A percentile compares a stretch with the other conserved stretches of the same genome.
phyloP scores from a whole-genome alignment of 1,140 invertebrate genomes.

The Anastatus disparis region DNA sequence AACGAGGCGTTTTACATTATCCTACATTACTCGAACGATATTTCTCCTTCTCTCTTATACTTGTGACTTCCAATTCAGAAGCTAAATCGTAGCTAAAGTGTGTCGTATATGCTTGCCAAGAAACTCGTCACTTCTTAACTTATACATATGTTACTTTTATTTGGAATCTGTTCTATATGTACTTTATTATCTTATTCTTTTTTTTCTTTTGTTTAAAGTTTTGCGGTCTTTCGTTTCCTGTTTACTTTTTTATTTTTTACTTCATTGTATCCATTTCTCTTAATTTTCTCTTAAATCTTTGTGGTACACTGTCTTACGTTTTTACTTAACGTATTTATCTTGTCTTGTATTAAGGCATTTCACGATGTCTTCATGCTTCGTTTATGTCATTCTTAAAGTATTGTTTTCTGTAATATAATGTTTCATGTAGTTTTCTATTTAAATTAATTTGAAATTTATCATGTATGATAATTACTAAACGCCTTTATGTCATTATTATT shows the following conservation, averaged over 20 bases:
- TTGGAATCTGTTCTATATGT: too few species aligned
- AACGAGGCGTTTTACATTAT: too few species aligned
- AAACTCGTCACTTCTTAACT: too few species aligned
- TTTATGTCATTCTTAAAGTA: too few species aligned
- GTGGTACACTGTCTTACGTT: neutral
- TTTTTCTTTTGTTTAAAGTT: neutral
- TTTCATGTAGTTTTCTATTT: too few species aligned
- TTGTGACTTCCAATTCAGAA: slow-evolving; percentile 1
- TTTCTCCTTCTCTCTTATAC: neutral
- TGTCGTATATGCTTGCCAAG: slow-evolving; percentile 6
- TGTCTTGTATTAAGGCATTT: neutral
- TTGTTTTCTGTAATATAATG: too few species aligned
- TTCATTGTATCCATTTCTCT: slow-evolving; percentile 1
- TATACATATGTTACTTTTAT: too few species aligned
- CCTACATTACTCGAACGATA: too few species aligned
- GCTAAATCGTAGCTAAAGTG: neutral
- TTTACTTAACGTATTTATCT: neutral
- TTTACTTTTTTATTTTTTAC: neutral
- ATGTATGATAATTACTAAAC: too few species aligned
- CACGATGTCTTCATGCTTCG: neutral
- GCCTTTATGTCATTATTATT: too few species aligned
- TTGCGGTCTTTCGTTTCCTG: slow-evolving; percentile 18
- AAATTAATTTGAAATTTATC: too few species aligned
- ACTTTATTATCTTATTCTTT: too few species aligned
- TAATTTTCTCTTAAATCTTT: slow-evolving; percentile 24